Conservation (phyloP, 2,797 vertebrate genomes). For the Lophotriccus pileatus region DNA sequence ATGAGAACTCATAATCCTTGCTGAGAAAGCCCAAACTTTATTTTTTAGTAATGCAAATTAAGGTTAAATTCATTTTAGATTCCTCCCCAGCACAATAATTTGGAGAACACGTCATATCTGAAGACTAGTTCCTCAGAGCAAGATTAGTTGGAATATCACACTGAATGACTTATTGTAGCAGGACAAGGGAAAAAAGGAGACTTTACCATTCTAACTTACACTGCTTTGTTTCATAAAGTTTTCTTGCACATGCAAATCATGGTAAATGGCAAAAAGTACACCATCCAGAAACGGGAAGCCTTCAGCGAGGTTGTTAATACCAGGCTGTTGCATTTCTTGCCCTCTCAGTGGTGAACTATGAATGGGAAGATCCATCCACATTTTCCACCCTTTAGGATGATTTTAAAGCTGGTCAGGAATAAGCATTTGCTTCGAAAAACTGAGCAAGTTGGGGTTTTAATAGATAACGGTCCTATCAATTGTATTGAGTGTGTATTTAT, state of each 20-base stretch:
- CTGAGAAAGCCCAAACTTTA: not conserved
- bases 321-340: not conserved
- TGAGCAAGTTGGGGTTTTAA: not conserved
- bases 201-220: not conserved
- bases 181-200: not conserved
- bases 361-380: not conserved
- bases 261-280: not conserved
- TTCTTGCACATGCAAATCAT: not conserved
- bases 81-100: not conserved
- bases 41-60: not conserved
- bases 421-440: not conserved
- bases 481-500: not conserved
- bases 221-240: not conserved
- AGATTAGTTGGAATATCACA: not conserved
- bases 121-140: not conserved
- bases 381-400: not conserved
- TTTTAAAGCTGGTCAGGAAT: not conserved
- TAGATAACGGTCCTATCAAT: not conserved
- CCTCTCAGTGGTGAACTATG: not conserved
- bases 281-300: not conserved
- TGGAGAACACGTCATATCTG: not conserved
- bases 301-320: not conserved
- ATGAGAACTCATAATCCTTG: not conserved
- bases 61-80: not conserved
- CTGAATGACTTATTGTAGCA: not conserved